Evolutionary conservation across 2,113 vertebrate genomes (phyloP), one percentile per base, ranked within the genome.

Genomic region (Dunckerocampus dactyliophorus): DNA sequence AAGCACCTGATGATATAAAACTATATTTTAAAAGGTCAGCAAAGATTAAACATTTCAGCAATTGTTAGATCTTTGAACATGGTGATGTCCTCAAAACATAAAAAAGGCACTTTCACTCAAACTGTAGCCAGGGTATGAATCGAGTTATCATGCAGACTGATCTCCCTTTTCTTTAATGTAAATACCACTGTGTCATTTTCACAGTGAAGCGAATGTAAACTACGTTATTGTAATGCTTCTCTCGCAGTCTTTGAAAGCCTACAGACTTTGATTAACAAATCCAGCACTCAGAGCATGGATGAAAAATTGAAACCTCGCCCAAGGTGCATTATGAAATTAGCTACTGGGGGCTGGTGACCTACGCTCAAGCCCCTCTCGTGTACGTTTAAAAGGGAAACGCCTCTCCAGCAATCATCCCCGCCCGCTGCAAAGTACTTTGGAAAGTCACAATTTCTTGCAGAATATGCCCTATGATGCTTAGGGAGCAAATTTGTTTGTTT

Each of bases 281-380:
- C 72, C 68, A 69, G 61, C 69, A 67, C 76, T 84, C 17, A 17
- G 52, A 62, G 72, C 60, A 64, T 34, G 60, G 57, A 62, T 83
- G 67, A 83, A 87, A 83, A 83, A 88, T 84, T 83, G 65, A 83
- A 75, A 63, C 75, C 77, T 79, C 4, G 61, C 79, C 61, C 53
- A 59, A 65, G 69, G 77, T 88, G 71, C 87, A 88, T 88, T 87
- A 88, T 87, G 81, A 89, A 88, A 89, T 85, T 83, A 87, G 71
- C 72, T 82, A 62, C 72, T 62, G 70, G 62, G 63, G 72, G 72
- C 47, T 71, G 67, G 65, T 79, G 79, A 87, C 77, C 82, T 77
- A 46, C 66, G 66, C 68, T 67, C 62, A 64, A 75, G 79, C 65
- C 61, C 71, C 60, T 71, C 74, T 14, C 47, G 71, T 79, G 74